phyloP scores from a whole-genome alignment of 2,888 invertebrate species.

The Rhopalosiphum nymphaeae region DNA sequence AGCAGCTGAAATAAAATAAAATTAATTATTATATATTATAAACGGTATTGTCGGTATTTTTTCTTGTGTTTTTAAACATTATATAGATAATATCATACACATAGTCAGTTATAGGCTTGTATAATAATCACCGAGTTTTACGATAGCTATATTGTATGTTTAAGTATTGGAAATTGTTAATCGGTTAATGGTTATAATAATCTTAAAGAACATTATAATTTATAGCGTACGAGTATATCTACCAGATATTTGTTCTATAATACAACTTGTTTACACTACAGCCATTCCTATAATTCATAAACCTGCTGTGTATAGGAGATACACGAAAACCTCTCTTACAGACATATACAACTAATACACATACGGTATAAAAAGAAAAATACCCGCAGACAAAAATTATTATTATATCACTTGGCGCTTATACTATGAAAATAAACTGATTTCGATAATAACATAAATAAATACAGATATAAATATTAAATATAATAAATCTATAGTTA shows the following conservation, averaged over 20 bases:
- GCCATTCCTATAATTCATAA: not conserved
- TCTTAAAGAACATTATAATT: not conserved
- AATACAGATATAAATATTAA: not conserved
- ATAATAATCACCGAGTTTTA: not conserved
- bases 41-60: not conserved
- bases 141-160: not conserved
- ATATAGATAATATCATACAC: not conserved
- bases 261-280: not conserved
- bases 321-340: not conserved
- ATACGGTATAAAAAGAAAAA: not conserved
- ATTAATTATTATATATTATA: not conserved
- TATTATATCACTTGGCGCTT: not conserved
- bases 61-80: not conserved
- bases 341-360: not conserved
- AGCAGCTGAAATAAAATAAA: not conserved
- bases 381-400: not conserved
- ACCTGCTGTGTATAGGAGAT: not conserved
- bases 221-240: not conserved
- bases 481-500: not conserved
- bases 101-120: not conserved
- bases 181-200: not conserved
- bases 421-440: not conserved
- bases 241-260: not conserved
- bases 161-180: not conserved
- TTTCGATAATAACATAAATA: not conserved